A percentile compares a stretch with the other conserved stretches of the same genome.
phyloP scores from a whole-genome alignment of 2,888 invertebrate species.

The Drosophila seclusa region DNA sequence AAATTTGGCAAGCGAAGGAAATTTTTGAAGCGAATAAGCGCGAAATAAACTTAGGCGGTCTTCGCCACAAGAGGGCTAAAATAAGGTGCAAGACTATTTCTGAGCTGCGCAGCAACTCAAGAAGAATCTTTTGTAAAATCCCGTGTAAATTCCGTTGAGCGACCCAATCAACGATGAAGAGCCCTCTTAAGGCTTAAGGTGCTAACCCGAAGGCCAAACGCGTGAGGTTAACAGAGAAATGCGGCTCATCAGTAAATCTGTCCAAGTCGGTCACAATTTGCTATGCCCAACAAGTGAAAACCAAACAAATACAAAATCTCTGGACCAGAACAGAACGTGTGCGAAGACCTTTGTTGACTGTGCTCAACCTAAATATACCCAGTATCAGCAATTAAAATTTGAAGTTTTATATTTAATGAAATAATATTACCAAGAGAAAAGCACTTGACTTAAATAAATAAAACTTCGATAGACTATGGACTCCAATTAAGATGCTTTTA shows the following conservation, averaged over 20 bases:
- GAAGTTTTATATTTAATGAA: background rate
- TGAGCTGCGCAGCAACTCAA: background rate
- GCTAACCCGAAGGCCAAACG: conserved; percentile 1
- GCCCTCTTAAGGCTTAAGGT: background rate
- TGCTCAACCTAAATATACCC: background rate
- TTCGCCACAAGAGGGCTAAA: background rate
- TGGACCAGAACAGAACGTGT: background rate
- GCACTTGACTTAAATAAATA: background rate
- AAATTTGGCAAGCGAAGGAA: too few relatives aligned
- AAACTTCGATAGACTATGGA: background rate
- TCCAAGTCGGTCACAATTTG: conserved; percentile 26
- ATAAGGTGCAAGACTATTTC: background rate
- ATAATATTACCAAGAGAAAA: background rate
- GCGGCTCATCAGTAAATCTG: conserved; percentile 25
- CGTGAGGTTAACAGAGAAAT: conserved; percentile 2
- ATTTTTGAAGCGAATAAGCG: too few relatives aligned
- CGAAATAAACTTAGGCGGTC: too few relatives aligned
- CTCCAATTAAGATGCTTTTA: background rate
- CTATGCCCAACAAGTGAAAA: conserved; percentile 27
- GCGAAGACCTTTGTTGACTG: too few relatives aligned
- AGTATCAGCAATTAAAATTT: background rate
- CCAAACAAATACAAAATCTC: conserved; percentile 12
- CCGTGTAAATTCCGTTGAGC: background rate
- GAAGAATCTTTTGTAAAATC: background rate
- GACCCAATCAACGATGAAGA: background rate